Percentiles rank a stretch among this genome's conserved stretches.
Conservation (phyloP, 2,113 vertebrate species). For the Cinclus cinclus region DNA sequence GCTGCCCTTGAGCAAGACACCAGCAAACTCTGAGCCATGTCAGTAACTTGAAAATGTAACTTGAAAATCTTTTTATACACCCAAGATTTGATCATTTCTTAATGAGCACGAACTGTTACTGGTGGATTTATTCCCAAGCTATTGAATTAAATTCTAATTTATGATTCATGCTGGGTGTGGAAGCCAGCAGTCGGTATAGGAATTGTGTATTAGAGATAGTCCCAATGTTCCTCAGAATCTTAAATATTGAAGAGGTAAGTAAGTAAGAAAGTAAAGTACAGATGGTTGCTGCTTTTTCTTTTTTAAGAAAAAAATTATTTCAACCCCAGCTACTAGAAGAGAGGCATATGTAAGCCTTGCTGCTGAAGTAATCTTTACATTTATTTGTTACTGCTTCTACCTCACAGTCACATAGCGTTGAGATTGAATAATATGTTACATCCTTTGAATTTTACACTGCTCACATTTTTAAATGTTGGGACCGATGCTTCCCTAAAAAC, state of each 20-base stretch:
- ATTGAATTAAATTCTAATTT: neutral
- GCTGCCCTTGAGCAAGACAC: neutral
- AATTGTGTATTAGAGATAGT: neutral
- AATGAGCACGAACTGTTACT: neutral
- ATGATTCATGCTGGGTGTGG: neutral
- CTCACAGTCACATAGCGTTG: neutral
- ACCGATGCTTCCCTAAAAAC: neutral
- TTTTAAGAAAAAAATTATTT: neutral
- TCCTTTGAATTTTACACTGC: neutral
- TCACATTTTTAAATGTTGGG: neutral
- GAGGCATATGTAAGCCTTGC: neutral
- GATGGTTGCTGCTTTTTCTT: neutral
- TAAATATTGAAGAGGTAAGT: neutral
- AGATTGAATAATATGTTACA: neutral
- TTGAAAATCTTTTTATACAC: neutral
- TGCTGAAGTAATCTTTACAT: neutral
- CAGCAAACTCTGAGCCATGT: neutral
- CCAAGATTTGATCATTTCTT: neutral
- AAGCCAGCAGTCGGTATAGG: neutral
- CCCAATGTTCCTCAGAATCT: neutral
- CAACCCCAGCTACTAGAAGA: neutral
- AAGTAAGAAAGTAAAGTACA: neutral
- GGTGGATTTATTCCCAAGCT: neutral
- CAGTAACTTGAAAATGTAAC: neutral
- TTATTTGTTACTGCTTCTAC: neutral